A percentile compares a stretch with the other conserved stretches of the same genome.
Evolutionary conservation across 2,888 invertebrate genomes (phyloP).

Genomic region (Erynnis tages): DNA sequence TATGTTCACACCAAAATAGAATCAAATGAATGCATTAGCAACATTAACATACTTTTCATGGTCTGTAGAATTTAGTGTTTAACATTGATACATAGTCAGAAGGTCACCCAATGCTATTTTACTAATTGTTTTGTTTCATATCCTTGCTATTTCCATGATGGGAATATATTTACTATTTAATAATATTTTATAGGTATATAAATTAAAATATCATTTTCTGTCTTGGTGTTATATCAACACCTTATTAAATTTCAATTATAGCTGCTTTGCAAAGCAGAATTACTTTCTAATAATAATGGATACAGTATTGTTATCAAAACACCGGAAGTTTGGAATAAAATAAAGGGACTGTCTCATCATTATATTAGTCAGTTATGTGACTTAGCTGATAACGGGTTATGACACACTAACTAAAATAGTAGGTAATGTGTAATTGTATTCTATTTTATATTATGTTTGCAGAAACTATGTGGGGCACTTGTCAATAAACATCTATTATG

Average conservation of each 20-base stretch:
- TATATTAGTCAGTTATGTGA: conserved; percentile 15
- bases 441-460: background rate
- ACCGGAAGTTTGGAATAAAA: conserved; percentile 16
- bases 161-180: background rate
- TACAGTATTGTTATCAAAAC: conserved; percentile 13
- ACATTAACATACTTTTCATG: conserved; percentile 62
- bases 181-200: too few species aligned
- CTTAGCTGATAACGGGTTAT: conserved; percentile 15
- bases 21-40: conserved; percentile 51
- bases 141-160: background rate
- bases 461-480: background rate
- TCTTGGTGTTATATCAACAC: background rate
- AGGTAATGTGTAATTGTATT: conserved; percentile 25
- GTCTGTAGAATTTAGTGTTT: conserved; percentile 44
- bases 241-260: too few species aligned
- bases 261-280: background rate
- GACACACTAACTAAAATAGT: conserved; percentile 12
- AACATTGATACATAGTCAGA: conserved; percentile 42
- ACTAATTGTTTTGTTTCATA: background rate
- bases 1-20: conserved; percentile 3
- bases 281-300: too few species aligned
- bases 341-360: conserved; percentile 6
- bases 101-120: conserved; percentile 37
- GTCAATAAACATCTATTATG: too few species aligned
- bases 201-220: too few species aligned